Evolutionary conservation across 2,113 vertebrate genomes (phyloP), one percentile per base, ranked within the genome.

Genomic region (Lepus americanus): DNA sequence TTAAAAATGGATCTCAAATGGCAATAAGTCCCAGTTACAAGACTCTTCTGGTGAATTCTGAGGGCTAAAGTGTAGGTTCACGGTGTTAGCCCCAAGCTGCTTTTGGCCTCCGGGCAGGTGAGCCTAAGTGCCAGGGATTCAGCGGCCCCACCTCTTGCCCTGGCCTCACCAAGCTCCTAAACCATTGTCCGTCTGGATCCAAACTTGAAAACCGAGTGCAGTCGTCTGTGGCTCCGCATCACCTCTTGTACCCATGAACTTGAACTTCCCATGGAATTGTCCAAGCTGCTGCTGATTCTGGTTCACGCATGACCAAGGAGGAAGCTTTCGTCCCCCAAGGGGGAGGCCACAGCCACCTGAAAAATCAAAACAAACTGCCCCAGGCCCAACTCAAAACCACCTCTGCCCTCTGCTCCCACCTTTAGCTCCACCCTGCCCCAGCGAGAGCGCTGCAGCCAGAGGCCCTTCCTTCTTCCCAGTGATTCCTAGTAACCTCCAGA

Each of bases 401-500:
- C 82, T 79, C 78, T 5, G 33, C 0, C 0, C 67, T 67, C 70
- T 66, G n/a, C 39, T 44, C 74, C 51, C 22, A 27, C 69, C 36
- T 76, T 67, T 17, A 22, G 93, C 92, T 92, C 93, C 94, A 88
- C 97, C 27, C 73, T 94, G 39, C 5, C 95, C 96, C 94, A 72
- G 81, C 86, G 88, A 97, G 89, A 97, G 96, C 87, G 95, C 97
- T 87, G 84, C 87, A 92, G 97, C 97, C 97, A 97, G 97, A 98
- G 98, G 98, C 98, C 97, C 97, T 98, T 98, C 97, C 98, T 97
- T 98, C 97, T 97, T 98, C 98, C 97, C 97, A 98, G 97, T 98
- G 98, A 98, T 98, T 98, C 98, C 98, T 96, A 98, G 98, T 98
- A 99, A 98, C 98, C 98, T 98, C 98, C 96, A 93, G 98, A 98